Evolutionary conservation across 2,797 vertebrate species (phyloP), one percentile per base, ranked within the genome.

Genomic region (Sebastes paucispinis): DNA sequence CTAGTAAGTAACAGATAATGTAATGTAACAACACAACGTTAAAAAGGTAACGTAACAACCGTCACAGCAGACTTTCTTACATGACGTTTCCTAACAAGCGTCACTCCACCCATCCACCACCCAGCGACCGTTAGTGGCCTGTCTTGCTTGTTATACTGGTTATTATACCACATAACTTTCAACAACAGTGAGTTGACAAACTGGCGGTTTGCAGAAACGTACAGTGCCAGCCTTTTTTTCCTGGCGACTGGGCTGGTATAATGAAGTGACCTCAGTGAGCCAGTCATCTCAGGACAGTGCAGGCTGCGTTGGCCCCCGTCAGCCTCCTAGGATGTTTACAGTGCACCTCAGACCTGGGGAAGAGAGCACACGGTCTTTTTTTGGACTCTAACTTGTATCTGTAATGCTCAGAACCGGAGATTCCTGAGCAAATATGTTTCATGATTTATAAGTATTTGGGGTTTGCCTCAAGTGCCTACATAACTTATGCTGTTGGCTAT

Each of bases 211-310:
- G 0, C 52, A 54, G 52, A 22, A 54, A 54, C n/a, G 52, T 54
- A 22, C n/a, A 54, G n/a, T 22, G 52, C 52, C 52, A 22, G 8
- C 52, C 20, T n/a, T 54, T 52, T 54, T 54, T 54, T 54, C 52
- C n/a, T 54, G n/a, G n/a, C 9, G 52, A 22, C 52, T 54, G 52
- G 9, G n/a, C 52, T 54, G 52, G 9, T 54, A 8, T 79, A 65
- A 79, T 72, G 66, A 78, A 73, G 63, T 82, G 85, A 74, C 80
- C 69, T 79, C 29, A 25, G 68, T 50, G 66, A 87, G 65, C 64
- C 80, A 75, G 90, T 88, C 87, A 90, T 89, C 79, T 87, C 84
- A 79, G 91, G 90, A 85, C 89, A 87, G 57, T 60, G 36, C 80
- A 74, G 60, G 52, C 27, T 64, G 74, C 4, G 22, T 57, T 82